Evolutionary conservation across 2,797 vertebrate genomes (phyloP).

Genomic region (Sparidentex hasta): DNA sequence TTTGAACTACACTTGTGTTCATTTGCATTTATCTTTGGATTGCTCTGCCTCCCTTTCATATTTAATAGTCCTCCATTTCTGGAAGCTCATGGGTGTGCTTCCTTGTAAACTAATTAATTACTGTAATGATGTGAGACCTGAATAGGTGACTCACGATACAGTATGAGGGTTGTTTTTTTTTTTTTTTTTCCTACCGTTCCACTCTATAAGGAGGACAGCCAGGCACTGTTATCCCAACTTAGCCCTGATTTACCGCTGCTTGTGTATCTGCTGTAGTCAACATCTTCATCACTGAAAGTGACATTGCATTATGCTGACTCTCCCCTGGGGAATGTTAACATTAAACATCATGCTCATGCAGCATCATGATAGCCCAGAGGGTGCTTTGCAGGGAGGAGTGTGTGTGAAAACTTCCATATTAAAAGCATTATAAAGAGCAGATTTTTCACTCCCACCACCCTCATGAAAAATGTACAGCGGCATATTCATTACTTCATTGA

Average conservation of each 20-base stretch:
- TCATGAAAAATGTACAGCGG: slow-evolving; percentile 85
- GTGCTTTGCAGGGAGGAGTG: slow-evolving; percentile 49
- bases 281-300: slow-evolving; percentile 73
- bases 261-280: slow-evolving; percentile 65
- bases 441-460: slow-evolving; percentile 74
- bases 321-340: slow-evolving; percentile 71
- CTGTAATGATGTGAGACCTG: slow-evolving; percentile 51
- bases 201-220: slow-evolving; percentile 18
- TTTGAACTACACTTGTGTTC: slow-evolving; percentile 18
- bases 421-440: slow-evolving; percentile 77
- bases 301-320: slow-evolving; percentile 74
- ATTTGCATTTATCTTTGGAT: slow-evolving; percentile 50
- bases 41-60: slow-evolving; percentile 41
- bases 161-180: neutral
- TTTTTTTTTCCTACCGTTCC: slow-evolving; percentile 2
- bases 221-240: slow-evolving; percentile 33
- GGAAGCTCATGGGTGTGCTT: slow-evolving; percentile 49
- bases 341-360: slow-evolving; percentile 74
- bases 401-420: slow-evolving; percentile 80
- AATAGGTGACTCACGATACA: slow-evolving; percentile 48
- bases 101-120: slow-evolving; percentile 53
- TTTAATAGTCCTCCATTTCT: slow-evolving; percentile 43
- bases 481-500: slow-evolving; percentile 84
- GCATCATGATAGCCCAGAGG: slow-evolving; percentile 66
- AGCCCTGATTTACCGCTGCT: slow-evolving; percentile 63